Evolutionary conservation across 2,113 vertebrate species (phyloP).

Genomic region (Lepus americanus): DNA sequence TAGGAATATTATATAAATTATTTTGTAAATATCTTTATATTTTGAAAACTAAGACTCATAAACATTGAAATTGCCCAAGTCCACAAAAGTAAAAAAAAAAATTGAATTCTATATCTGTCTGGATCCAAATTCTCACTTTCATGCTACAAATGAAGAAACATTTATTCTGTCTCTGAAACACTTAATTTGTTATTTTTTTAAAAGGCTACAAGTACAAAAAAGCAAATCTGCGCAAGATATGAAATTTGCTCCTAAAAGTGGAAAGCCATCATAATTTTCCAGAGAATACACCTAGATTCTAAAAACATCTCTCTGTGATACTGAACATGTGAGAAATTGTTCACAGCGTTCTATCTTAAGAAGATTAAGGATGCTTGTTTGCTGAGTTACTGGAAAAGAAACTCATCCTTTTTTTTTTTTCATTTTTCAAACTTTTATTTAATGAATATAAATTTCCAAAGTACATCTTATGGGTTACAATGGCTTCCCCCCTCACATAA

Average conservation of each 20-base stretch:
- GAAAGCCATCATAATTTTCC: background rate
- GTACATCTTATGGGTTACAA: no score
- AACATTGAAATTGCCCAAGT: background rate
- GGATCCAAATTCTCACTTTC: background rate
- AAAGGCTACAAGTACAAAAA: slow-evolving; percentile 7
- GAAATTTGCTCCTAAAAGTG: background rate
- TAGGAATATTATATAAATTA: background rate
- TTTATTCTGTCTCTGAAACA: background rate
- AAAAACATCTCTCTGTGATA: background rate
- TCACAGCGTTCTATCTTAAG: background rate
- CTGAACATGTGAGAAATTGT: slow-evolving; percentile 32
- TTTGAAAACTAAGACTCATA: slow-evolving; percentile 1
- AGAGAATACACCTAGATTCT: slow-evolving; percentile 19
- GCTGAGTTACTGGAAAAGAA: slow-evolving; percentile 7
- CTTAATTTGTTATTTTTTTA: background rate
- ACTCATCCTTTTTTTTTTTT: background rate
- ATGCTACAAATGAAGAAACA: background rate
- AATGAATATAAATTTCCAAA: no score
- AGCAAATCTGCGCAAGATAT: background rate
- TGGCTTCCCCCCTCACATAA: no score
- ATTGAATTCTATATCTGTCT: background rate
- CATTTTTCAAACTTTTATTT: no score
- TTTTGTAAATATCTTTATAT: slow-evolving; percentile 8
- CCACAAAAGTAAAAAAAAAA: background rate
- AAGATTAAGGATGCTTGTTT: background rate